phyloP scores from a whole-genome alignment of 1,140 invertebrate species.

The Aplysia californica region DNA sequence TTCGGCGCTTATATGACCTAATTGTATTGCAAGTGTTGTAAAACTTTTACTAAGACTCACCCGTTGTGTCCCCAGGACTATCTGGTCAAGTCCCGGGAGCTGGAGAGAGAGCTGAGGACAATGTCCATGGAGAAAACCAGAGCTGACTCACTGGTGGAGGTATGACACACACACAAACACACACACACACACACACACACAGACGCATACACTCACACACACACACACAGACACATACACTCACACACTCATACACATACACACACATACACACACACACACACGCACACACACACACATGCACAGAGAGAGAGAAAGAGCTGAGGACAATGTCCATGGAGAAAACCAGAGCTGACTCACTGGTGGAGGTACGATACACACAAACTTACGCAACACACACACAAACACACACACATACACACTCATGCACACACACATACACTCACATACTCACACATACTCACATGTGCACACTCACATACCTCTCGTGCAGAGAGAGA shows the following conservation, averaged over 20 bases:
- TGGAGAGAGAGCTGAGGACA: slow-evolving; percentile 58
- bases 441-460: no score
- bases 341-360: slow-evolving; percentile 54
- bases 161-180: slow-evolving; percentile 17
- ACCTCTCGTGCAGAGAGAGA: no score
- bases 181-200: background rate
- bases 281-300: slow-evolving; percentile 30
- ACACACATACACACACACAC: background rate
- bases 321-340: slow-evolving; percentile 52
- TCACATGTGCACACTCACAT: no score
- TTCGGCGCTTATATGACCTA: no score
- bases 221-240: no score
- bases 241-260: background rate
- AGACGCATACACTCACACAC: background rate
- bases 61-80: slow-evolving; percentile 55
- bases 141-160: slow-evolving; percentile 55
- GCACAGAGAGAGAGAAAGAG: slow-evolving; percentile 58
- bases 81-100: slow-evolving; percentile 54
- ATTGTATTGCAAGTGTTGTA: background rate
- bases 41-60: background rate
- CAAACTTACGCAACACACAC: no score
- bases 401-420: no score
- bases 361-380: slow-evolving; percentile 46
- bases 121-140: slow-evolving; percentile 57
- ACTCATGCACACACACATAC: no score